Conservation (phyloP, 2,888 invertebrate genomes). For the Pasiphila rectangulata region DNA sequence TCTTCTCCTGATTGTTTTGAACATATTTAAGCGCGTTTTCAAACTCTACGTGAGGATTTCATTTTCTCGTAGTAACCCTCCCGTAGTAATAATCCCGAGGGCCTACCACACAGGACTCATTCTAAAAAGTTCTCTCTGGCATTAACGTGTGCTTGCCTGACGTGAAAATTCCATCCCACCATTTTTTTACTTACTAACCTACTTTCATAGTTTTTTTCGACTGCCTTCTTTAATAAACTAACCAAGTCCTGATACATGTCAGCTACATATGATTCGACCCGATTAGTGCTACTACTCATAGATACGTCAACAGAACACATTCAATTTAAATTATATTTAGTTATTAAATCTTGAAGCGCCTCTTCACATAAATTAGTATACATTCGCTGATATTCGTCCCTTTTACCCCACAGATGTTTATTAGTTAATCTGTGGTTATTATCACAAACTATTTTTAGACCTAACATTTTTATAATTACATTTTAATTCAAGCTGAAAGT, state of each 20-base stretch:
- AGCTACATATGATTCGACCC: slow-evolving; percentile 4
- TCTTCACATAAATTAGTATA: slow-evolving; percentile 4
- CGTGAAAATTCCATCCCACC: slow-evolving; percentile 20
- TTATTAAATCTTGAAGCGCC: not conserved
- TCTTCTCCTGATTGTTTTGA: slow-evolving; percentile 12
- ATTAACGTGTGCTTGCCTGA: no score
- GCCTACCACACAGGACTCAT: slow-evolving; percentile 15
- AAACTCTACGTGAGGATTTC: slow-evolving; percentile 13
- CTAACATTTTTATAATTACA: slow-evolving; percentile 17
- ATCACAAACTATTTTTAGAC: slow-evolving; percentile 4
- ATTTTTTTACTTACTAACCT: not conserved
- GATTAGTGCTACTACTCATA: not conserved
- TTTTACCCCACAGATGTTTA: slow-evolving; percentile 10
- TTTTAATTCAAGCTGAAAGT: slow-evolving; percentile 17
- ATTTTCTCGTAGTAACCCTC: slow-evolving; percentile 12
- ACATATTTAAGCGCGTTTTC: slow-evolving; percentile 14
- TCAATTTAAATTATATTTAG: slow-evolving; percentile 1
- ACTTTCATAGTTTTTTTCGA: not conserved
- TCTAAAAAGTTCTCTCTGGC: slow-evolving; percentile 9
- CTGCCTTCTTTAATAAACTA: not conserved
- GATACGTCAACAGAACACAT: not conserved
- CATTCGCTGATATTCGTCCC: slow-evolving; percentile 1
- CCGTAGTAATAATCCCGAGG: no score
- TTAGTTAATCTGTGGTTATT: not conserved
- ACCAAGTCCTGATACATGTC: slow-evolving; percentile 8